Evolutionary conservation across 2,797 vertebrate species (phyloP), one percentile per base, ranked within the genome.

Genomic region (Choloepus didactylus): DNA sequence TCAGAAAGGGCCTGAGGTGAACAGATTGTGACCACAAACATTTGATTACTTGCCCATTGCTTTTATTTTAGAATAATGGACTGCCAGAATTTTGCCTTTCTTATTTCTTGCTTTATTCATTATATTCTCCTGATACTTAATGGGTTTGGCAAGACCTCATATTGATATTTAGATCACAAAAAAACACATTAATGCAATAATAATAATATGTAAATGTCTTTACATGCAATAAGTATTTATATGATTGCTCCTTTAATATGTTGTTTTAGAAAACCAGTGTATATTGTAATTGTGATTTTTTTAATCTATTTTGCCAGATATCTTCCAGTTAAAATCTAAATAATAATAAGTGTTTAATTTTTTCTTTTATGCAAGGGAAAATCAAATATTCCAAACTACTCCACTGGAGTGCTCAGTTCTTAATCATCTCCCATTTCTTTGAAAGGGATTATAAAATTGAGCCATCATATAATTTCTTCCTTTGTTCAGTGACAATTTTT

Each of bases 81-180:
- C 38, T 67, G 31, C n/a, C 46, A 62, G 38, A 86, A 59, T 80
- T 86, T 66, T 77, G 15, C 62, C 56, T 89, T 31, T 51, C 51
- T 59, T 38, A 16, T 14, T 84, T 89, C 35, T 66, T 82, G 31
- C 14, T 66, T 82, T 56, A 76, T 80, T n/a, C 23, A 25, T 64
- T 62, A 41, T 1, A 31, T 89, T 93, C 75, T 79, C 16, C 49
- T 89, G 41, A 72, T 11, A 62, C 70, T 5, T n/a, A 70, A 72
- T 16, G 82, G 27, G 4, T 70, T 96, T 83, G 89, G 21, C 60
- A 79, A 96, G 76, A 89, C 31, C 44, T 70, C 76, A 23, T 41
- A 54, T 15, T 90, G 44, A 38, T 75, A 81, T 46, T 62, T 23
- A 84, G 15, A 91, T 3, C n/a, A 80, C 46, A 60, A 27, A 89